A percentile compares a stretch with the other conserved stretches of the same genome.
Conservation (phyloP, 1,140 invertebrate genomes). For the Myzus persicae region DNA sequence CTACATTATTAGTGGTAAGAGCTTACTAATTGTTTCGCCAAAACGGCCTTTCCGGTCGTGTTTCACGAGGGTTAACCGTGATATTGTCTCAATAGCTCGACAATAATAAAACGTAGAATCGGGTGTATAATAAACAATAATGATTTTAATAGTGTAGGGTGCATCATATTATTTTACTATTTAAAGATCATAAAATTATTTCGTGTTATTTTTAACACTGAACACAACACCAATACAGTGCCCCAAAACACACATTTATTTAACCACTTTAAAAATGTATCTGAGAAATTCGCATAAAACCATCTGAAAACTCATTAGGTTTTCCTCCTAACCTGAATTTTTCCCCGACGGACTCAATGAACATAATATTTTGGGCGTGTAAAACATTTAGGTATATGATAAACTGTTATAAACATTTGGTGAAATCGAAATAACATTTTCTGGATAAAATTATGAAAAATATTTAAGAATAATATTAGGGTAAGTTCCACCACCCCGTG, state of each 20-base stretch:
- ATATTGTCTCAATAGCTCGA: too few species aligned
- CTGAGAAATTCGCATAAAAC: neutral
- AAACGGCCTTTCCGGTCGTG: neutral
- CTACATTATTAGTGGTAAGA: neutral
- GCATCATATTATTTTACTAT: too few species aligned
- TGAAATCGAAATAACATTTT: neutral
- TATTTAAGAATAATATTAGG: neutral
- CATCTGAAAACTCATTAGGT: neutral
- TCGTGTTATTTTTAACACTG: too few species aligned
- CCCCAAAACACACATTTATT: neutral
- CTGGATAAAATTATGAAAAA: neutral
- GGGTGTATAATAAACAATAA: too few species aligned
- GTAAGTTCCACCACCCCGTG: neutral
- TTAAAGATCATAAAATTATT: too few species aligned
- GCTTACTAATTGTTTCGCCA: neutral
- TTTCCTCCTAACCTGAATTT: neutral
- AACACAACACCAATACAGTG: too few species aligned
- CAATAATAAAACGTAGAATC: too few species aligned
- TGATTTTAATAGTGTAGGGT: too few species aligned
- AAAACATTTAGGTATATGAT: neutral
- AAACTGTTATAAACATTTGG: neutral
- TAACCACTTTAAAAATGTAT: neutral
- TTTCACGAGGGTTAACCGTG: too few species aligned
- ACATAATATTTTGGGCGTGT: neutral
- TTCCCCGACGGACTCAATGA: neutral